Evolutionary conservation across 1,140 invertebrate genomes (phyloP), one percentile per base, ranked within the genome.

Genomic region (Drosophila tani): DNA sequence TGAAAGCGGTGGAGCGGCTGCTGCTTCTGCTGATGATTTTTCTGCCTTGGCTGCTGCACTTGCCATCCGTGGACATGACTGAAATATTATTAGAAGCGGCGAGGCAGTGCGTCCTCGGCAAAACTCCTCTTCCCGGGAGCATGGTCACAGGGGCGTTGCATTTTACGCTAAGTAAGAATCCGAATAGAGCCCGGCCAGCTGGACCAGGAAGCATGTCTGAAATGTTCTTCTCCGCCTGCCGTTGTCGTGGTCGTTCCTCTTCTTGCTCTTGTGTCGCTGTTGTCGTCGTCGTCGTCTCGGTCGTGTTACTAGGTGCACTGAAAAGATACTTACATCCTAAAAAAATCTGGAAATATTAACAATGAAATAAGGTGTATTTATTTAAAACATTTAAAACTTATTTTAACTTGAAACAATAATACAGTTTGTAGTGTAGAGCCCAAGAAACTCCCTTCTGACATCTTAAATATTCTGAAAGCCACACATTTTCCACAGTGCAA

Each of bases 81-180:
- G n/a, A 83, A 87, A 84, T 87, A 87, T 87, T 87, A 87, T 87
- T 88, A 88, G 84, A 87, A 83, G 82, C 64, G 50, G 66, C 73
- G 81, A 87, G 81, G 77, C 84, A 87, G 65, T 81, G 83, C 84
- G 67, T 79, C 80, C 66, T 75, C 43, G 53, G 29, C 55, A 24
- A 40, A 46, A 63, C 47, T 69, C 55, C 56, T 56, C 58, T 43
- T 51, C 50, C 38, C 41, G 24, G 59, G 27, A 32, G 58, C 65
- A 51, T 84, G 75, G 81, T 84, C 78, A 59, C 67, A 81, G 64
- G 59, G 82, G 81, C 81, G 79, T 87, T 76, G 70, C 82, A 82
- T 86, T 79, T 87, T 73, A 66, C 80, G 82, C 75, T 77, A 87
- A 87, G 84, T 83, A 83, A 80, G 79, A 84, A 77, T 70, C 73